Evolutionary conservation across 1,140 invertebrate genomes (phyloP).

Genomic region (Monochamus saltuarius): DNA sequence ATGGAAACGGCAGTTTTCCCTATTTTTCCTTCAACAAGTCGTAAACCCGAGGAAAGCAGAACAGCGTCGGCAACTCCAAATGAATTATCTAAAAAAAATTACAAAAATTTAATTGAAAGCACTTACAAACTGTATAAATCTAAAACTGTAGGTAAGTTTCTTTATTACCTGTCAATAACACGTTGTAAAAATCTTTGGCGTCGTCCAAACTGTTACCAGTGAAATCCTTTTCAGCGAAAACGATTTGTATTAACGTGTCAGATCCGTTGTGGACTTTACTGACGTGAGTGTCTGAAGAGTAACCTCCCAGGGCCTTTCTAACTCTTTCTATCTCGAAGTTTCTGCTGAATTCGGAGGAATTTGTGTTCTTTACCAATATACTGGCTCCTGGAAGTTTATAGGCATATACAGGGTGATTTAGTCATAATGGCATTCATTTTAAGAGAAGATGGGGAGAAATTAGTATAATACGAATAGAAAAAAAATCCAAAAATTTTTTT

Average conservation of each 20-base stretch:
- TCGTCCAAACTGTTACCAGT: constrained; percentile 19
- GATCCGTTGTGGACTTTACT: constrained; percentile 17
- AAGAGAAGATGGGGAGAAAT: too few relatives aligned
- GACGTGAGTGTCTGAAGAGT: constrained; percentile 12
- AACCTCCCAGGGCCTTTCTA: constrained; percentile 6
- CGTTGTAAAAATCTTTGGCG: constrained; percentile 13
- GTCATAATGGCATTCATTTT: too few relatives aligned
- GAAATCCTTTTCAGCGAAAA: constrained; percentile 26
- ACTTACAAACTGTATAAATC: background rate
- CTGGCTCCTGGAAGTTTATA: constrained; percentile 3
- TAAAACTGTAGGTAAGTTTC: background rate
- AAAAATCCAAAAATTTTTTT: too few relatives aligned
- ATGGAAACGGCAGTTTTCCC: background rate
- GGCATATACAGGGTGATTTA: too few relatives aligned
- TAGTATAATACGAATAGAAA: too few relatives aligned
- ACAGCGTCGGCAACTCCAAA: background rate
- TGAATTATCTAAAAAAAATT: background rate
- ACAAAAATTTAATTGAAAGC: background rate
- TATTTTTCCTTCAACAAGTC: background rate
- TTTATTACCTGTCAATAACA: background rate
- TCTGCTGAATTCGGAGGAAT: background rate
- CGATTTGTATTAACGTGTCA: constrained; percentile 14
- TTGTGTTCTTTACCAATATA: constrained; percentile 1
- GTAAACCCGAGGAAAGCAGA: background rate
- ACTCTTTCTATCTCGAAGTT: background rate